Conservation (phyloP, 2,888 invertebrate genomes). For the Neuroscelio doddi region DNA sequence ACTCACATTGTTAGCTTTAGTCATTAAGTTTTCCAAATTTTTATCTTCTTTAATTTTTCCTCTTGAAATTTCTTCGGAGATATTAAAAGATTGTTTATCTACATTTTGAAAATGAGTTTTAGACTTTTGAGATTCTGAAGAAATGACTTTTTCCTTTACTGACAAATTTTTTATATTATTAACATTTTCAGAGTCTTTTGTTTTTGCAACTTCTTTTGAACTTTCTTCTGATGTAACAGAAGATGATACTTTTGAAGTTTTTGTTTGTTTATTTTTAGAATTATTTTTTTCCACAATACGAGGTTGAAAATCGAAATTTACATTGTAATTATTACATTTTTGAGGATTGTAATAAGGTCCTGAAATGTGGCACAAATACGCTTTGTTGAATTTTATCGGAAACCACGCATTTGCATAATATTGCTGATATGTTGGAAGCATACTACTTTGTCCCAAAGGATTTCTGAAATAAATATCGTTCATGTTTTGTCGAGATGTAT, state of each 20-base stretch:
- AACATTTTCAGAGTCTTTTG: too few species aligned
- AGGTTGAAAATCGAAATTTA: not conserved
- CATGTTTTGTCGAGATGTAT: not conserved
- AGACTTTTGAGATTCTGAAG: not conserved
- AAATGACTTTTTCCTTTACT: too few species aligned
- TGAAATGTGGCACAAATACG: slow-evolving; percentile 14
- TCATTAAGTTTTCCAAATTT: not conserved
- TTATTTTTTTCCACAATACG: not conserved
- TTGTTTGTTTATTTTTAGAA: too few species aligned
- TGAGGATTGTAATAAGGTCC: slow-evolving; percentile 11
- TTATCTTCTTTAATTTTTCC: not conserved
- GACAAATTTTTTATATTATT: too few species aligned
- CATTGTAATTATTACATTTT: slow-evolving; percentile 10
- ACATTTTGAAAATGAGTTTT: not conserved
- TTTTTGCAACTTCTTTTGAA: too few species aligned
- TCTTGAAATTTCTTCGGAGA: not conserved
- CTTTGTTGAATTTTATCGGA: slow-evolving; percentile 1
- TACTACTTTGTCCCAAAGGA: not conserved
- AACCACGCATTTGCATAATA: not conserved
- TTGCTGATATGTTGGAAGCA: not conserved
- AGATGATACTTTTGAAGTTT: not conserved
- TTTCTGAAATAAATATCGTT: not conserved
- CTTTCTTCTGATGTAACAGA: too few species aligned
- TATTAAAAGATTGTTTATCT: not conserved
- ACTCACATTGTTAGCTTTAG: not conserved